Evolutionary conservation across 2,888 invertebrate genomes (phyloP).

Genomic region (Tenthredo scrophulariae): DNA sequence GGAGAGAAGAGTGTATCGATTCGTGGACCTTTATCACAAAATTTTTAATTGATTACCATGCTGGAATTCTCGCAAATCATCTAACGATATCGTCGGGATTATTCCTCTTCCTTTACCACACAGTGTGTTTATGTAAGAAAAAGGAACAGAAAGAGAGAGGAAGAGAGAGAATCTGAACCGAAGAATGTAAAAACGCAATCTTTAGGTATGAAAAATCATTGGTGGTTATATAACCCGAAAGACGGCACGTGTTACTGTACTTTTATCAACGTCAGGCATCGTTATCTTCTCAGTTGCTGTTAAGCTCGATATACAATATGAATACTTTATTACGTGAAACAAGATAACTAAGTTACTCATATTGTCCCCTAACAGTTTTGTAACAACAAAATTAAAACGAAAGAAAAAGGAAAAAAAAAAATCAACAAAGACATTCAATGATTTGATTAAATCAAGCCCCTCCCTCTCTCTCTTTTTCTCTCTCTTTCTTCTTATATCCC

Average conservation of each 20-base stretch:
- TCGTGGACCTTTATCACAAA: not conserved
- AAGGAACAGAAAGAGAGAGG: not conserved
- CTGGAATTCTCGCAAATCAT: not conserved
- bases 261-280: slow-evolving; percentile 39
- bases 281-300: slow-evolving; percentile 26
- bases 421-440: not conserved
- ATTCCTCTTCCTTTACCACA: not conserved
- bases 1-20: not conserved
- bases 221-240: slow-evolving; percentile 17
- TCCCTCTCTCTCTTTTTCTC: no score
- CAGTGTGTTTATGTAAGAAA: not conserved
- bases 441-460: not conserved
- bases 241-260: slow-evolving; percentile 10
- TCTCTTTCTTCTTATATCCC: no score
- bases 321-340: slow-evolving; percentile 11
- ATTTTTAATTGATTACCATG: not conserved
- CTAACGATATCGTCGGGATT: not conserved
- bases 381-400: not conserved
- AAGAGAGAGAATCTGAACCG: not conserved
- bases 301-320: not conserved
- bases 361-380: not conserved
- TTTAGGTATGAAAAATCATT: not conserved
- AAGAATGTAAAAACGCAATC: not conserved
- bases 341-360: slow-evolving; percentile 6
- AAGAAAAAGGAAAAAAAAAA: no score